phyloP scores from a whole-genome alignment of 2,888 invertebrate species.

The Acrocyrtus sp. region DNA sequence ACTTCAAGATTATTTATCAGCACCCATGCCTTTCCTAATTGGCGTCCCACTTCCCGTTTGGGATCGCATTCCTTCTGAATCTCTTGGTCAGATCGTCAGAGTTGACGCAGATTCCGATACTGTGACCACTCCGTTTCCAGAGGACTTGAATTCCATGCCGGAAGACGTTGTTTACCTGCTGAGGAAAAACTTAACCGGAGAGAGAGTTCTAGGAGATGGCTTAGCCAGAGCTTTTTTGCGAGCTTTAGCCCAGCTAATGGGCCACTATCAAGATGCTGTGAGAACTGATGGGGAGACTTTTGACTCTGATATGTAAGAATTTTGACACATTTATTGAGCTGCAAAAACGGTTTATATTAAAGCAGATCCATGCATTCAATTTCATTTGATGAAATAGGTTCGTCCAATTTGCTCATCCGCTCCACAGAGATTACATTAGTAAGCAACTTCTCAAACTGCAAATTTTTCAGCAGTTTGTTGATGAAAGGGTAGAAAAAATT shows the following conservation, averaged over 20 bases:
- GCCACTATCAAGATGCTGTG: constrained; percentile 92
- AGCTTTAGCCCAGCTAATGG: constrained; percentile 92
- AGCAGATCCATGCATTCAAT: constrained; percentile 78
- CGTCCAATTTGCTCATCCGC: constrained; percentile 83
- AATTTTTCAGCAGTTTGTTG: constrained; percentile 95
- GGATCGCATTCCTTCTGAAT: constrained; percentile 73
- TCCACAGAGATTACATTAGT: constrained; percentile 87
- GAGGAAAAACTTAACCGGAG: constrained; percentile 55
- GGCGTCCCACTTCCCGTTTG: constrained; percentile 90
- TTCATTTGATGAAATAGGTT: constrained; percentile 81
- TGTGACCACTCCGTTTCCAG: constrained; percentile 82
- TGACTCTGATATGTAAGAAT: constrained; percentile 59
- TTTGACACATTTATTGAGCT: constrained; percentile 1
- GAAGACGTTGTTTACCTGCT: constrained; percentile 80
- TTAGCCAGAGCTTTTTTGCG: constrained; percentile 92
- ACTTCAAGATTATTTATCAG: constrained; percentile 88
- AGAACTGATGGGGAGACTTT: constrained; percentile 66
- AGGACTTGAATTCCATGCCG: constrained; percentile 90
- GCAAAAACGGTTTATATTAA: not conserved
- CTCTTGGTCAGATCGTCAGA: constrained; percentile 94
- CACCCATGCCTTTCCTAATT: constrained; percentile 98
- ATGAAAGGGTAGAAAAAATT: constrained; percentile 90
- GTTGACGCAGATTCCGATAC: constrained; percentile 92
- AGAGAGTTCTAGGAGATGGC: constrained; percentile 78
- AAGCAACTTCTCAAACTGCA: constrained; percentile 88